Conservation (phyloP, 2,797 vertebrate genomes). For the Enoplosus armatus region DNA sequence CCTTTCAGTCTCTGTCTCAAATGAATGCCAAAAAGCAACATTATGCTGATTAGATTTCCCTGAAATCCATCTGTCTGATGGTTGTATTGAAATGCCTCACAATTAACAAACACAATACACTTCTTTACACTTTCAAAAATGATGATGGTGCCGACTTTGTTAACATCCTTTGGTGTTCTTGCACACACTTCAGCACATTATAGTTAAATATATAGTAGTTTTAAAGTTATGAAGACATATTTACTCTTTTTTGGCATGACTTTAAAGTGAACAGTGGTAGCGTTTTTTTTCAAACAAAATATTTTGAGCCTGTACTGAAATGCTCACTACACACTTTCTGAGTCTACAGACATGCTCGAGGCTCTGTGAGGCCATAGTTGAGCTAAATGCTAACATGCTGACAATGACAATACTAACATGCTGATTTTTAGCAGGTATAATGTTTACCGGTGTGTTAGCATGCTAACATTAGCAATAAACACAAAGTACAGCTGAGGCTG, state of each 20-base stretch:
- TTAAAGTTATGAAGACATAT: neutral
- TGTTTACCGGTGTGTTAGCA: neutral
- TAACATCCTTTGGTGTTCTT: neutral
- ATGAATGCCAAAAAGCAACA: constrained; percentile 28
- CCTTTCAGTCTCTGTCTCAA: constrained; percentile 5
- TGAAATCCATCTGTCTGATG: neutral
- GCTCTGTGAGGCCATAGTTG: neutral
- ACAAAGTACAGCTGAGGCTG: neutral
- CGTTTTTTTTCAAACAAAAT: neutral
- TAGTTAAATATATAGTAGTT: neutral
- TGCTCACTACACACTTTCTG: neutral
- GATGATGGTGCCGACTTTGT: neutral
- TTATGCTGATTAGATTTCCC: constrained; percentile 26
- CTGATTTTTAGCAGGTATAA: neutral
- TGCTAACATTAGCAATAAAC: neutral
- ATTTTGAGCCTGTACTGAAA: neutral
- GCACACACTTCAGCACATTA: neutral
- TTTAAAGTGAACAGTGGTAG: neutral
- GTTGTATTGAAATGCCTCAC: neutral
- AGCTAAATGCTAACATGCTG: neutral
- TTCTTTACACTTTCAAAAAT: neutral
- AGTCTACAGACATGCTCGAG: neutral
- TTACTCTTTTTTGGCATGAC: neutral
- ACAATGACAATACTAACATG: neutral
- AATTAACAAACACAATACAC: neutral